Base-by-base conservation (phyloP, 2,888 invertebrate species). In the Boloria selene region DNA sequence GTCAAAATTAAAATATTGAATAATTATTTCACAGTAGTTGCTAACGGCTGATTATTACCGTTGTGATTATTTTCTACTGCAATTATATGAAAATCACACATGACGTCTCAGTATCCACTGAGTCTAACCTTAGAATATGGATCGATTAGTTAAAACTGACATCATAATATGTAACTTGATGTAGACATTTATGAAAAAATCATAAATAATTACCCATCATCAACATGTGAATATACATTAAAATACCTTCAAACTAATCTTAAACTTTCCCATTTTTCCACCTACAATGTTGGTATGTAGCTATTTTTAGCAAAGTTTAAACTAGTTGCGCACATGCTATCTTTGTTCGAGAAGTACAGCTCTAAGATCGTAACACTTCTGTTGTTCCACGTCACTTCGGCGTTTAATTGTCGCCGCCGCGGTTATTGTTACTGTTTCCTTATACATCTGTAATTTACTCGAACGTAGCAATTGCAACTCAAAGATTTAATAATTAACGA, bases 361-460 rank as follows among this genome's bases (percentile, higher is more conserved):
- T 18, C 64, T 61, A 59, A 61, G 72, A 69, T 70, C 72, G 76
- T 78, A 71, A 69, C 69, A 72, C 79, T 76, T 77, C 62, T 56
- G 59, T 71, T 73, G 88, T 86, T 80, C 75, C 86, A 84, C 85
- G 74, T 83, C 83, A 80, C 77, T 80, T 80, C 83, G 80, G 87
- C 85, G 84, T 89, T 87, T 90, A 89, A 91, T 90, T 82, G 81
- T 83, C 82, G 79, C 79, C 82, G 80, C 79, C 76, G 76, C 78
- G 75, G 77, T 82, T 81, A 85, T 84, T 85, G 85, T 84, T 85
- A 80, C 84, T 79, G 84, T 88, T 89, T 85, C 88, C 87, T 85
- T 87, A 85, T 82, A 87, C 79, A 83, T 81, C 81, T 77, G 85
- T 84, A 88, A 90, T 90, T 90, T 87, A 83, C 88, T 85, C 86